Evolutionary conservation across 2,113 vertebrate species (phyloP), one percentile per base, ranked within the genome.

Genomic region (Anguilla japonica): DNA sequence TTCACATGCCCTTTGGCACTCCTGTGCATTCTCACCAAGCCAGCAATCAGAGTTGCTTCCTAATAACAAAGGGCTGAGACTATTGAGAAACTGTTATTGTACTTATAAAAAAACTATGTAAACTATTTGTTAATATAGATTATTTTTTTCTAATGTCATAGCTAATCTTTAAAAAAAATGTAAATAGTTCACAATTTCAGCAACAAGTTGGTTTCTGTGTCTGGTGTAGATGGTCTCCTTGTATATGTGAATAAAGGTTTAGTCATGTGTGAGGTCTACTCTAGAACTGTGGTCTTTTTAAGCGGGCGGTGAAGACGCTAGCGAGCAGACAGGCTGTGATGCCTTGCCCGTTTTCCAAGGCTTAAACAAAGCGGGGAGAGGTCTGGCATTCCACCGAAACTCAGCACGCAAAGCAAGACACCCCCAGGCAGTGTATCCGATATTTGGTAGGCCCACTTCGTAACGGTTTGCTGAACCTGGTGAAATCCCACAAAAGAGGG

Each of bases 111-210:
- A 26, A 26, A 7, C 8, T 34, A 75, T 75, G 71, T 75, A 29
- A 75, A 75, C 71, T n/a, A 75, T 3, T 75, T 75, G n/a, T 34
- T 34, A 75, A 29, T 34, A 34, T 29, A 29, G n/a, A 34, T 13
- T 75, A 75, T 29, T 75, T 53, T 46, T 75, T 75, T 75, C n/a
- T 75, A 75, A 75, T 13, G n/a, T 75, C 71, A 75, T 75, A 75
- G 71, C 71, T 34, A 75, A 75, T 34, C 71, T 71, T n/a, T n/a
- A 75, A 75, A 75, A 67, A 67, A 67, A 67, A 67, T 34, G 71
- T 75, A 75, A 75, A 75, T 34, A 75, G 71, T n/a, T 34, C 26
- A 75, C 71, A 75, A 34, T 75, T 26, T 75, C 11, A 75, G 26
- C 26, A 75, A 34, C n/a, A 29, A 13, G 71, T 75, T 29, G 6